Evolutionary conservation across 30 jellyfish, hydroid and myxozoan species (phyloP), one percentile per base, ranked within the genome.

Genomic region (Cassiopea andromeda): DNA sequence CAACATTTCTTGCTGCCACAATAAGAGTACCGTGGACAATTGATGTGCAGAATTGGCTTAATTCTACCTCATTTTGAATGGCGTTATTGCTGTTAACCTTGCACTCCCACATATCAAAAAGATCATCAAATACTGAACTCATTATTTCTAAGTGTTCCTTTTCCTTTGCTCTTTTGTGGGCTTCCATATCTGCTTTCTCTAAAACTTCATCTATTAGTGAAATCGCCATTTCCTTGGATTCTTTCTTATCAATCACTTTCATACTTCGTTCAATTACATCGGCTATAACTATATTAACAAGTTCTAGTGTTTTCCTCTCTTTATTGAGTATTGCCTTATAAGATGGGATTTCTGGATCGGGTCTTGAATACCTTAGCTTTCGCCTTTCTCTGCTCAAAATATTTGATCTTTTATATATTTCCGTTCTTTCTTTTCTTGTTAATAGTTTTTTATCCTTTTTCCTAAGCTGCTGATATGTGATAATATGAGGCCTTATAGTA

Each of bases 41-140:
- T 13, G 81, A 69, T 8, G 86, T 67, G 19, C 85, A 48, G 10
- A 87, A 80, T 45, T 61, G 69, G 16, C 78, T 89, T 38, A 87
- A 82, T 27, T 47, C 67, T 78, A 46, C 57, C 78, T 87, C 94
- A 60, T 78, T 87, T 50, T 54, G 85, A 18, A 87, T 64, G 85
- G 69, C 59, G 9, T 48, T 74, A n/a, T 17, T 59, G 1, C 75
- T 78, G 19, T 78, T 81, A 18, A 87, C 64, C 14, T 78, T 68
- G 17, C 94, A 44, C 50, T 87, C 94, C 94, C 90, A 87, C 85
- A 78, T 87, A 61, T 87, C 90, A 47, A 87, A 9, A n/a, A 87
- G 81, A 27, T 87, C 94, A 8, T 87, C 94, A 15, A 87, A 14
- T 8, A 87, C 43, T 50, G 80, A 54, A 13, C 45, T 48, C 5